Evolutionary conservation across 1,140 invertebrate species (phyloP).

Genomic region (Lanistes nyassanus): DNA sequence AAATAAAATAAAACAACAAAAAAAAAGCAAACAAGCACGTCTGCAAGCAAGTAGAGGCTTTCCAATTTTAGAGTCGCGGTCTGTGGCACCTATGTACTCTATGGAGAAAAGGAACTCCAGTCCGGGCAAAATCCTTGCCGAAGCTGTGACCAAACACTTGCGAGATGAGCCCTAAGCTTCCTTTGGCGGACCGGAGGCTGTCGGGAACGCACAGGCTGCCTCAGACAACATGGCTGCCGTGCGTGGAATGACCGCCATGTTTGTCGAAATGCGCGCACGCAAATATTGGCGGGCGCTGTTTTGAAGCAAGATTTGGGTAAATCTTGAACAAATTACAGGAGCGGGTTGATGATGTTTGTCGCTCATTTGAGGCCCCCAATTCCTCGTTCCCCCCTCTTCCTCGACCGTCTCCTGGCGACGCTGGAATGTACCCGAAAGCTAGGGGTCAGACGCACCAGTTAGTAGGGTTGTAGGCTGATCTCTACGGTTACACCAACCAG

Average conservation of each 20-base stretch:
- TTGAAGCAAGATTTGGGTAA: slow-evolving; percentile 24
- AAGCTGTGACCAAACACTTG: slow-evolving; percentile 19
- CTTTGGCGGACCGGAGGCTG: background rate
- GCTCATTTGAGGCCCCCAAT: too few relatives aligned
- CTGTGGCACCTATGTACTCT: background rate
- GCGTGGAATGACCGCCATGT: slow-evolving; percentile 23
- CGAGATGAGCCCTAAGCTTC: slow-evolving; percentile 20
- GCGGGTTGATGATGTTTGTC: slow-evolving; percentile 17
- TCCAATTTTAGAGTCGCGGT: background rate
- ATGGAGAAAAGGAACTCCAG: slow-evolving; percentile 9
- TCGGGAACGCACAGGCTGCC: slow-evolving; percentile 21
- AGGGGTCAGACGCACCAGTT: background rate
- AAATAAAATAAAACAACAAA: background rate
- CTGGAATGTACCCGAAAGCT: background rate
- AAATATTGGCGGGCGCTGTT: slow-evolving; percentile 25
- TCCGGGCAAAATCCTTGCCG: background rate
- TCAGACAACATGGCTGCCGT: slow-evolving; percentile 23
- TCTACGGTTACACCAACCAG: too few relatives aligned
- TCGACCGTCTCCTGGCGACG: background rate
- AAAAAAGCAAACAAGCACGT: background rate
- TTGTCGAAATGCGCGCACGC: slow-evolving; percentile 11
- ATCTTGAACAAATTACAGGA: slow-evolving; percentile 16
- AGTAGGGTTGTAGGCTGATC: too few relatives aligned
- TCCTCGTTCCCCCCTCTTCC: too few relatives aligned
- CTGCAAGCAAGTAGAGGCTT: background rate